Evolutionary conservation across 2,113 vertebrate species (phyloP), one percentile per base, ranked within the genome.

Genomic region (Xerus inauris): DNA sequence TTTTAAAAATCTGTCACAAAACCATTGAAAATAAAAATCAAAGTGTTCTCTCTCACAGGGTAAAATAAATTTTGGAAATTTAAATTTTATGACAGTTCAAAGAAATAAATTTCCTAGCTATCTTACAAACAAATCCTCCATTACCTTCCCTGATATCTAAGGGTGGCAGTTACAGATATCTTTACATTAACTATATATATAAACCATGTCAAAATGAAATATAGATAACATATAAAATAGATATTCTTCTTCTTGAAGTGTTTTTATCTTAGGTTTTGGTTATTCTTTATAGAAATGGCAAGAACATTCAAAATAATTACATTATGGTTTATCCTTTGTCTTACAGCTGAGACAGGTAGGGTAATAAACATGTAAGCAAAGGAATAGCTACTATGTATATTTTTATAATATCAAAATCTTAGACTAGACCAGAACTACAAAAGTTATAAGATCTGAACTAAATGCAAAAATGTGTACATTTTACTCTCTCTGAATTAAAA

Each of bases 21-120:
- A 4, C 28, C 62, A n/a, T 67, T 94, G 62, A 64, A 94, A 96
- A 88, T 93, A 64, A 42, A 93, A 94, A 91, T 51, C 83, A 81
- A 20, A 45, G 62, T 28, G 16, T 12, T 82, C 38, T 87, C 42
- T 87, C 28, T 87, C 42, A 57, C 32, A 40, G 57, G 12, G 11
- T 32, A 38, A 90, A 82, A 77, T 62, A 87, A 69, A 65, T 72
- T 89, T 93, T 76, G 38, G 45, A 95, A 87, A 89, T 71, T 75
- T 28, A 76, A 32, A 59, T 76, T 59, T 92, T 86, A 49, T 90
- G 35, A 64, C 7, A 71, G 35, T 45, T 96, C 11, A 92, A 40
- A 91, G 42, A 88, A 79, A 79, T 79, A 57, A 87, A 45, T 86
- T 82, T 96, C 32, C 24, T 96, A 12, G 72, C 47, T 71, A 30